Conservation (phyloP, 1,140 invertebrate genomes). For the Lucilia cuprina region DNA sequence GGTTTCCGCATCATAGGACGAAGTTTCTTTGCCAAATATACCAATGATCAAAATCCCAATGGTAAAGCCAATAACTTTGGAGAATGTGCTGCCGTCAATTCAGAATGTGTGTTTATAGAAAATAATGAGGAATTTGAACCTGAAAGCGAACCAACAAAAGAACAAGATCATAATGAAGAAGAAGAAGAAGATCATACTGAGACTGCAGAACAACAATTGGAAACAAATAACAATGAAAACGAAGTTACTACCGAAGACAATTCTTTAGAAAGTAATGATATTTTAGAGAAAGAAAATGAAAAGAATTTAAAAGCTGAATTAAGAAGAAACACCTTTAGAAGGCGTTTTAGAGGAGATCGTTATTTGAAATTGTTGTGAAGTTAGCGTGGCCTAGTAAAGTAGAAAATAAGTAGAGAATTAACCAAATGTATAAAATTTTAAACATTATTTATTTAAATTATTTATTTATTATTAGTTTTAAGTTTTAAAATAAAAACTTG, state of each 20-base stretch:
- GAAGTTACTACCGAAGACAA: conserved; percentile 9
- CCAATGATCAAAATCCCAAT: conserved; percentile 48
- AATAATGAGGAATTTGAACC: conserved; percentile 36
- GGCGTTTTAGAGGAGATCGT: conserved; percentile 36
- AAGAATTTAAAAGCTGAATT: conserved; percentile 48
- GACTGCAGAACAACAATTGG: conserved; percentile 7
- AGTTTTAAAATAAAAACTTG: conserved; percentile 22
- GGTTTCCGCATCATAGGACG: conserved; percentile 58
- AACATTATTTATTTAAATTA: conserved; percentile 10
- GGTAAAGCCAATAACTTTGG: conserved; percentile 48
- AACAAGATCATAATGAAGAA: conserved; percentile 20
- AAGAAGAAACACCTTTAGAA: conserved; percentile 35
- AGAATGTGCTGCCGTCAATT: conserved; percentile 53
- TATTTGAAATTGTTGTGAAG: not conserved
- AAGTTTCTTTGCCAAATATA: conserved; percentile 58
- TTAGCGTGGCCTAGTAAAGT: not conserved
- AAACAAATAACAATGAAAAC: not conserved
- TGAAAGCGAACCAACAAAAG: not conserved
- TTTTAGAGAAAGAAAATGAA: conserved; percentile 47
- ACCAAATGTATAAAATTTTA: not conserved
- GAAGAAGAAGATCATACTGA: not conserved
- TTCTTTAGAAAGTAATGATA: conserved; percentile 16
- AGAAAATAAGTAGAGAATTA: not conserved
- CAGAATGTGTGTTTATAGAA: conserved; percentile 57
- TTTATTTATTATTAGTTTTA: conserved; percentile 12